Conservation (phyloP, 2,113 vertebrate genomes). For the Rafetus swinhoei region DNA sequence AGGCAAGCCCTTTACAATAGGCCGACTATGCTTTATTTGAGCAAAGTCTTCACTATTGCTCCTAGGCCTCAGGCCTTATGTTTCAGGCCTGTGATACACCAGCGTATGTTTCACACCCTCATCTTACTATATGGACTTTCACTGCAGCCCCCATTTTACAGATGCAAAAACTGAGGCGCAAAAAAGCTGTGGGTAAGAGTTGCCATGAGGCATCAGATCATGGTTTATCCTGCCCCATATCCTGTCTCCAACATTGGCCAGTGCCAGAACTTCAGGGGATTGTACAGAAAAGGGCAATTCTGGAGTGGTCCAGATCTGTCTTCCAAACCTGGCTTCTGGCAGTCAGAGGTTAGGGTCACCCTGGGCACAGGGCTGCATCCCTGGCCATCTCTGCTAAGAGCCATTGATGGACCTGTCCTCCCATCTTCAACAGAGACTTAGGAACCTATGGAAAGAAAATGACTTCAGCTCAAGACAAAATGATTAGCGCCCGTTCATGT, state of each 20-base stretch:
- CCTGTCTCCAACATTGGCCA: neutral
- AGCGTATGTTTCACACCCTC: too few relatives aligned
- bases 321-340: neutral
- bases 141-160: neutral
- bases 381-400: neutral
- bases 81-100: too few relatives aligned
- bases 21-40: too few relatives aligned
- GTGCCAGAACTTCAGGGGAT: neutral
- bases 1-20: too few relatives aligned
- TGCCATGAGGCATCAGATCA: neutral
- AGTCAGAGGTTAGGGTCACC: neutral
- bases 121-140: neutral
- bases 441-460: neutral
- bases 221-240: neutral
- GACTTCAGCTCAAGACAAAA: neutral
- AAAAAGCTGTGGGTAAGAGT: neutral
- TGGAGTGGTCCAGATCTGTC: neutral
- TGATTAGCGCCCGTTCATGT: neutral
- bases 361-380: neutral
- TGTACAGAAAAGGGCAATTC: neutral
- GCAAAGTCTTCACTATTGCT: too few relatives aligned
- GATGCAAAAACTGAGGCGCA: neutral
- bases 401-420: neutral
- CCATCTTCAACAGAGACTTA: neutral
- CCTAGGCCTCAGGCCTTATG: too few relatives aligned